Conservation (phyloP, 2,797 vertebrate species). For the Enteromius argenteus region DNA sequence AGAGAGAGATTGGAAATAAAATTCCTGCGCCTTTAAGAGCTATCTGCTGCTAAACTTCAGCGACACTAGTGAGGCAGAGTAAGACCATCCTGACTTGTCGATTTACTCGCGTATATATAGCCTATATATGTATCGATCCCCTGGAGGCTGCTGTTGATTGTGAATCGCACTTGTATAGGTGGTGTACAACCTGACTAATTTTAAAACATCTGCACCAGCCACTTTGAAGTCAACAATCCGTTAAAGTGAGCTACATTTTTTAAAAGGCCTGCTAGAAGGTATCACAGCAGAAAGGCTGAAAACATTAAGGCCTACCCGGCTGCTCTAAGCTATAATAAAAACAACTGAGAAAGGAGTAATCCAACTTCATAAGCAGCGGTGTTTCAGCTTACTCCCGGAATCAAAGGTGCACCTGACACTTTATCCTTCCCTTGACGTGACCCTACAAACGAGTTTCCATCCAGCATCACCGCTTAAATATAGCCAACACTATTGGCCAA, state of each 20-base stretch:
- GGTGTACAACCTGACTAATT: conserved; percentile 52
- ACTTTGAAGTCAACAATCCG: conserved; percentile 60
- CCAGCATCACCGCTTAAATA: conserved; percentile 19
- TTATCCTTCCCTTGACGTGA: conserved; percentile 17
- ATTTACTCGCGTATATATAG: conserved; percentile 53
- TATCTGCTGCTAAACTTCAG: conserved; percentile 70
- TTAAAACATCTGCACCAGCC: conserved; percentile 54
- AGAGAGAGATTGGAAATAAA: conserved; percentile 61
- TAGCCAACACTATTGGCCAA: background rate
- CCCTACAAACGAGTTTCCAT: conserved; percentile 27
- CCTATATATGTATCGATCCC: conserved; percentile 60
- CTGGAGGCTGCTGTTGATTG: conserved; percentile 72
- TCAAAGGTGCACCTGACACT: conserved; percentile 49
- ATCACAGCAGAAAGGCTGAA: conserved; percentile 1
- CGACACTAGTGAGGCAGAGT: conserved; percentile 70
- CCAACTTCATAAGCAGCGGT: conserved; percentile 40
- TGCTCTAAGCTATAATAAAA: conserved; percentile 35
- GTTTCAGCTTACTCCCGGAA: conserved; percentile 23
- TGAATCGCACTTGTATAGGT: conserved; percentile 65
- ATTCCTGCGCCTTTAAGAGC: conserved; percentile 80
- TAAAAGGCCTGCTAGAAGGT: conserved; percentile 8
- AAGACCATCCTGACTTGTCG: conserved; percentile 69
- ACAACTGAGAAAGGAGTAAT: conserved; percentile 24
- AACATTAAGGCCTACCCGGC: conserved; percentile 14
- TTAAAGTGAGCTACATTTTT: conserved; percentile 44